Evolutionary conservation across 2,797 vertebrate species (phyloP).

Genomic region (Myioborus melanocephalus): DNA sequence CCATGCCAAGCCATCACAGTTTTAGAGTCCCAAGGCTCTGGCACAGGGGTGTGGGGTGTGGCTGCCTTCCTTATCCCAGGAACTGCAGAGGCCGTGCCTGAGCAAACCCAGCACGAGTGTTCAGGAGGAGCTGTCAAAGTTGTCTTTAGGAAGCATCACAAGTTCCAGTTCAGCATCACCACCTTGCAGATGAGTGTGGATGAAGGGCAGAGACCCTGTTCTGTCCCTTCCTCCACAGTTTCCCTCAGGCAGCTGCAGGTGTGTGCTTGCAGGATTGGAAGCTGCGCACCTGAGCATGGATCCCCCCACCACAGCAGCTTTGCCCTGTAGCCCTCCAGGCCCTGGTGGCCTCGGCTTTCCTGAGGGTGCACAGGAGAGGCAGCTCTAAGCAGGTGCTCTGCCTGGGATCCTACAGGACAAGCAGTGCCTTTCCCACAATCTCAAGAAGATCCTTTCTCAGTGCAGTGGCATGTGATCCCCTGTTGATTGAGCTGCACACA

Average conservation of each 20-base stretch:
- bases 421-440: not conserved
- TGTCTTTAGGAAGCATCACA: not conserved
- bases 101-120: not conserved
- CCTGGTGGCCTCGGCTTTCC: not conserved
- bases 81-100: not conserved
- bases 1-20: not conserved
- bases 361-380: not conserved
- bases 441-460: not conserved
- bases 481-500: not conserved
- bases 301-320: not conserved
- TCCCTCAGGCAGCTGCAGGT: not conserved
- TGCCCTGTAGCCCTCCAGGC: not conserved
- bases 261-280: not conserved
- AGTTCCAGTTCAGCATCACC: rapidly evolving
- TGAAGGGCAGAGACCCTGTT: not conserved
- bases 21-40: not conserved
- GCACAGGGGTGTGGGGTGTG: not conserved
- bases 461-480: not conserved
- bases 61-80: not conserved
- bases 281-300: not conserved
- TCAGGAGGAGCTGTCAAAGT: not conserved
- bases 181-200: not conserved
- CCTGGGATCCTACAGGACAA: not conserved
- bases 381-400: not conserved
- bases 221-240: not conserved